phyloP scores from a whole-genome alignment of 2,113 vertebrate species.

The Gymnarchus niloticus region DNA sequence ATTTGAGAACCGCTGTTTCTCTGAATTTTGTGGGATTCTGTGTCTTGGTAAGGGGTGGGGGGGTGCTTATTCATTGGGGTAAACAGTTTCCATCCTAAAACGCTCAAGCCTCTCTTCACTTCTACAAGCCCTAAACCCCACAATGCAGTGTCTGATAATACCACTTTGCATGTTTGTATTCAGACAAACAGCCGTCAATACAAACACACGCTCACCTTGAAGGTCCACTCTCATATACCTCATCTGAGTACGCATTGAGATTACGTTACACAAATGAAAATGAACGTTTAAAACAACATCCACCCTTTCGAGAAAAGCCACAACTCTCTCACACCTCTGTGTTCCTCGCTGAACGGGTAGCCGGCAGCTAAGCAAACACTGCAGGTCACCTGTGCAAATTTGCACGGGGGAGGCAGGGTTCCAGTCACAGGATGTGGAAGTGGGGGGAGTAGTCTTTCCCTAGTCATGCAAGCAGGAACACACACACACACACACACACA shows the following conservation, averaged over 20 bases:
- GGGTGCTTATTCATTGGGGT: neutral
- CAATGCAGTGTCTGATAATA: neutral
- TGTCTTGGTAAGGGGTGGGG: neutral
- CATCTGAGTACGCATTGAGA: neutral
- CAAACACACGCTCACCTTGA: neutral
- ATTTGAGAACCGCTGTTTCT: neutral
- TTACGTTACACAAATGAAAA: neutral
- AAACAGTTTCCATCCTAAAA: neutral
- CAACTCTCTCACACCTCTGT: constrained; percentile 2
- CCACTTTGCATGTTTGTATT: neutral
- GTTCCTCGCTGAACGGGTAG: neutral
- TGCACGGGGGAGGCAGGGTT: neutral
- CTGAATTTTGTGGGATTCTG: neutral
- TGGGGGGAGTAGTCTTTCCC: neutral
- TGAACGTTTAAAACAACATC: neutral
- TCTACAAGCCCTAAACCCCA: neutral
- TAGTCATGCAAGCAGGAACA: neutral
- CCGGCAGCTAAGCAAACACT: constrained; percentile 4
- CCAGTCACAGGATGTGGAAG: constrained; percentile 18
- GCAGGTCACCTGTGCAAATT: constrained; percentile 15
- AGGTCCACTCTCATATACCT: neutral
- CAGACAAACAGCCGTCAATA: neutral
- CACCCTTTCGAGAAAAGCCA: constrained; percentile 1
- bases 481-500: neutral
- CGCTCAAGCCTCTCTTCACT: neutral